Base-by-base conservation (phyloP, 2,113 vertebrate species). In the Edolisoma coerulescens region DNA sequence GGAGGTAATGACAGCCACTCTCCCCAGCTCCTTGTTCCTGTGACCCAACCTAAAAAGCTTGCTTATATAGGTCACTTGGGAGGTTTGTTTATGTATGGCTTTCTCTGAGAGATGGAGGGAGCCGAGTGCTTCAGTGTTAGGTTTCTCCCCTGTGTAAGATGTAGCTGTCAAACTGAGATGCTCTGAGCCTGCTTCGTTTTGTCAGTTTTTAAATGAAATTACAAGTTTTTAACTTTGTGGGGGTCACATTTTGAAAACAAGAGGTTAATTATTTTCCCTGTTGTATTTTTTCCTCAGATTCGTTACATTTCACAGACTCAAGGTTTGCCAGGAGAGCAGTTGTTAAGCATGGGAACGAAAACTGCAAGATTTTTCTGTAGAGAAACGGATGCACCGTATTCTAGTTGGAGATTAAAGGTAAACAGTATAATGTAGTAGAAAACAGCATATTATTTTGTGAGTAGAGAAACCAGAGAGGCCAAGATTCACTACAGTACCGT, bases 251-350 rank as follows among this genome's bases (percentile, higher is more conserved):
- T 84, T 56, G 35, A 49, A 85, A 86, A n/a, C 9, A 15, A 21
- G 37, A 78, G 33, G 13, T 75, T 35, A 93, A 52, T 67, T 32
- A 13, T 81, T 89, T 68, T 26, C 39, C 30, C 8, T 68, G 16
- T 35, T 60, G 4, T 50, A 0, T 83, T 69, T 84, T 18, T 59
- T 93, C 96, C 69, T 84, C 98, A 99, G 99, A 99, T 99, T 98
- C 99, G 99, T 98, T 99, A 99, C 97, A 99, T 99, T 98, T 99
- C 99, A 85, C 99, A 99, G 98, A 99, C 99, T 69, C 99, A 99
- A 98, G 99, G 99, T 92, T 98, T 99, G 91, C 99, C 99, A 33
- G 99, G 98, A 95, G 99, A 99, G 80, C 99, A 99, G 92, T 97
- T 99, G 94, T 96, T 99, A 97, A 99, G 99, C 94, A 97, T 98